Evolutionary conservation across 2,888 invertebrate species (phyloP), one percentile per base, ranked within the genome.

Genomic region (Cataglyphis livida): DNA sequence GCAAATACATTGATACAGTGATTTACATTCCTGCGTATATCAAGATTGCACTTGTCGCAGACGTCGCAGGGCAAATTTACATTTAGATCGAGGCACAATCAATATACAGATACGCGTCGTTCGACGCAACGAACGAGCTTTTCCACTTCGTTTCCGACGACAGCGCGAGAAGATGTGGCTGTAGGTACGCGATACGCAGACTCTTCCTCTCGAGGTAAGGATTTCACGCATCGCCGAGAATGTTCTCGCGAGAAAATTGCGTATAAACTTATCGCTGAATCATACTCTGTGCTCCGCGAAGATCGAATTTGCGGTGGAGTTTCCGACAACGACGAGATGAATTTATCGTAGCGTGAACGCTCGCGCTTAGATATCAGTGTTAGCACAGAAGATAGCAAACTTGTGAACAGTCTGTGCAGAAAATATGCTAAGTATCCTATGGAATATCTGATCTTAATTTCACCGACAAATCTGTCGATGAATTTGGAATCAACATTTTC

Each of bases 31-130:
- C 4, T 21, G 64, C 35, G 15, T 6, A 12, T 18, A 38, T 15
- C 66, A 54, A 66, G 66, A 9, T 9, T 54, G 38, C 9, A 9
- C 9, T 51, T 66, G 18, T 15, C 4, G 48, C 41, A 38, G 66
- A 51, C 35, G 21, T 21, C 32, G 15, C 32, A 6, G n/a, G 28
- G 38, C 18, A 6, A 54, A 54, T 76, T 76, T 76, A 57, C 76
- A 76, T 76, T 76, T 76, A 76, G 41, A 76, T 76, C 76, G 76
- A 68, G 41, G 51, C 32, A 15, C 54, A 10, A 75, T 75, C 68
- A 28, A 15, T 54, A 28, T 9, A 18, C 38, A 25, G 12, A 51
- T 57, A 35, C 32, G n/a, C 21, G 51, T 54, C 38, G 35, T 64
- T 64, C 75, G 64, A 28, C 64, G 6, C 48, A 35, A 38, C n/a